phyloP scores from a whole-genome alignment of 2,113 vertebrate species.

The Brienomyrus longianalis region DNA sequence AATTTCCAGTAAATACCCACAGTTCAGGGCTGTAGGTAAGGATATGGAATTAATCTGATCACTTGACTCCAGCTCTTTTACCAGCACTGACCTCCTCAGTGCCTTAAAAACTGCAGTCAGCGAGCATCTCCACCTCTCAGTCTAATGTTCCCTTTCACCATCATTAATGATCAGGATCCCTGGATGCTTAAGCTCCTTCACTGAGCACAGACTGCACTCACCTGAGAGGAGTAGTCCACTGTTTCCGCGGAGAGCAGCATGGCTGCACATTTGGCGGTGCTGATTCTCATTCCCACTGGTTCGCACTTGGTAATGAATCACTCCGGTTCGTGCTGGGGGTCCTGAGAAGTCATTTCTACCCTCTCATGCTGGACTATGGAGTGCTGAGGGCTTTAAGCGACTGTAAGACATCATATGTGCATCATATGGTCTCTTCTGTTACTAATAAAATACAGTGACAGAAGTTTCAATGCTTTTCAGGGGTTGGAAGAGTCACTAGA shows the following conservation, averaged over 20 bases:
- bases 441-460: background rate
- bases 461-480: background rate
- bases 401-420: background rate
- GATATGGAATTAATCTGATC: background rate
- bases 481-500: background rate
- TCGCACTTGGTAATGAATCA: background rate
- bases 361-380: background rate
- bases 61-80: background rate
- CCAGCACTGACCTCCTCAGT: background rate
- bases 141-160: background rate
- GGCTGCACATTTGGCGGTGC: background rate
- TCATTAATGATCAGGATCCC: background rate
- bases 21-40: background rate
- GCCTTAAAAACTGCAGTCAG: background rate
- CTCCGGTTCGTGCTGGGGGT: background rate
- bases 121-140: background rate
- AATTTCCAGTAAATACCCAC: background rate
- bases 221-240: background rate
- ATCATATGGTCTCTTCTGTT: background rate
- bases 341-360: background rate
- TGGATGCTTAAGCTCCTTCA: background rate
- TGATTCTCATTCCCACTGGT: background rate
- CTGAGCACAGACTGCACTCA: background rate
- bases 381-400: background rate
- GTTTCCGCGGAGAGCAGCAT: background rate